phyloP scores from a whole-genome alignment of 2,113 vertebrate species.

The Nerophis lumbriciformis region DNA sequence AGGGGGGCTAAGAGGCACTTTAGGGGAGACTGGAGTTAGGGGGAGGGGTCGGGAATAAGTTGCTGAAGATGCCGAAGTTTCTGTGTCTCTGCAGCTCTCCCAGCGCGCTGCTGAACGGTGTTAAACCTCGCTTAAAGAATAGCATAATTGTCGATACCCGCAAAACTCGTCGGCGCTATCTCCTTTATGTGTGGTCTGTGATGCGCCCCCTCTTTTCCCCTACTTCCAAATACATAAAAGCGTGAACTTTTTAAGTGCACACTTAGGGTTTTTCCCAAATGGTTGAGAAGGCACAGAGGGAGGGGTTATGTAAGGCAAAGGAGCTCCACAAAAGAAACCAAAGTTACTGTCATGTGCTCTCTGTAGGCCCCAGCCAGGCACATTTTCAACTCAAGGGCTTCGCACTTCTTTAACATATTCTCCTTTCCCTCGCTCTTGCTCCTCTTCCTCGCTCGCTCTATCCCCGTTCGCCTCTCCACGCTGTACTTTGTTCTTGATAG shows the following conservation, averaged over 20 bases:
- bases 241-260: conserved; percentile 66
- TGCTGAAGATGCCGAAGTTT: conserved; percentile 26
- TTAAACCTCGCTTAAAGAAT: conserved; percentile 50
- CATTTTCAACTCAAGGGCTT: conserved; percentile 65
- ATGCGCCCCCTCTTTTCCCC: conserved; percentile 73
- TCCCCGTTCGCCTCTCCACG: conserved; percentile 41
- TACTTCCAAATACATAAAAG: conserved; percentile 61
- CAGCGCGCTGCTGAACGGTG: conserved; percentile 32
- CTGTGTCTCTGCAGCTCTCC: conserved; percentile 21
- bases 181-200: conserved; percentile 80
- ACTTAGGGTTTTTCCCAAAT: conserved; percentile 66
- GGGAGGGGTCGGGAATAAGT: conserved; percentile 60
- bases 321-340: conserved; percentile 55
- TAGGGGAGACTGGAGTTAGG: conserved; percentile 45
- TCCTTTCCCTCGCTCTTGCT: conserved; percentile 39
- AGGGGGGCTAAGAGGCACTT: conserved; percentile 65
- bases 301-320: conserved; percentile 70
- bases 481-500: conserved; percentile 48
- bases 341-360: conserved; percentile 67
- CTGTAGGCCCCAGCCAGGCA: conserved; percentile 59
- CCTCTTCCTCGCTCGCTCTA: conserved; percentile 49
- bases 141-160: conserved; percentile 56
- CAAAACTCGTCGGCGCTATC: conserved; percentile 73
- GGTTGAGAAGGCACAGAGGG: conserved; percentile 65
- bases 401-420: conserved; percentile 52